Base-by-base conservation (phyloP, 2,797 vertebrate genomes). In the Diglossa cyanea region DNA sequence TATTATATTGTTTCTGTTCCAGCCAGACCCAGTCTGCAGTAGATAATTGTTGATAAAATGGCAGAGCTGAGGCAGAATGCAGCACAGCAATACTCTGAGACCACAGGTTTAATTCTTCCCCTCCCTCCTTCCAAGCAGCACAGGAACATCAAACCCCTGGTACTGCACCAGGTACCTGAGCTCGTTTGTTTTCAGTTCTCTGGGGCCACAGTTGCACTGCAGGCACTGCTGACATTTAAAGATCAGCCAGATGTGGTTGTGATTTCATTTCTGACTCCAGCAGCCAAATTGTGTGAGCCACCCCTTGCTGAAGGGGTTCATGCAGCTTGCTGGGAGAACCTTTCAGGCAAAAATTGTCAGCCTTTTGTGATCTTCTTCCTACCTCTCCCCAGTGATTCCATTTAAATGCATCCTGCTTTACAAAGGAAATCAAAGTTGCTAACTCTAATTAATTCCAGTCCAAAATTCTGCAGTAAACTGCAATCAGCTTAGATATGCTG, bases 201-300 rank as follows among this genome's bases (percentile, higher is more conserved):
- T 48, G 63, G 55, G 63, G 74, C 76, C 71, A 50, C 24, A 28
- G 62, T 25, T n/a, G 23, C 33, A 9, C 63, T 84, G 86, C 25
- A 84, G 42, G 76, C 60, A 30, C 70, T 66, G 42, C 67, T 95
- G 92, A 86, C 83, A 92, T 90, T 92, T 92, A 86, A 95, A 79
- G 88, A 93, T 86, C 86, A 90, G 80, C 88, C 94, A 95, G 94
- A 88, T 90, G 86, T 86, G 84, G 48, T 39, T 86, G 66, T 83
- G 79, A 90, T 95, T 92, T 84, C 72, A 24, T 67, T 86, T 78
- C 73, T 78, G 65, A 12, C 40, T 84, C 40, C 0, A 0, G 15
- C 89, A 90, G 60, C 62, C 88, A 84, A 73, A 66, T 11, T 60
- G 23, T 72, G 31, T 45, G 75, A 94, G 80, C 85, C 63, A 84